Evolutionary conservation across 64 coral and sea anemone species (phyloP), one percentile per base, ranked within the genome.

Genomic region (Acropora yongei): DNA sequence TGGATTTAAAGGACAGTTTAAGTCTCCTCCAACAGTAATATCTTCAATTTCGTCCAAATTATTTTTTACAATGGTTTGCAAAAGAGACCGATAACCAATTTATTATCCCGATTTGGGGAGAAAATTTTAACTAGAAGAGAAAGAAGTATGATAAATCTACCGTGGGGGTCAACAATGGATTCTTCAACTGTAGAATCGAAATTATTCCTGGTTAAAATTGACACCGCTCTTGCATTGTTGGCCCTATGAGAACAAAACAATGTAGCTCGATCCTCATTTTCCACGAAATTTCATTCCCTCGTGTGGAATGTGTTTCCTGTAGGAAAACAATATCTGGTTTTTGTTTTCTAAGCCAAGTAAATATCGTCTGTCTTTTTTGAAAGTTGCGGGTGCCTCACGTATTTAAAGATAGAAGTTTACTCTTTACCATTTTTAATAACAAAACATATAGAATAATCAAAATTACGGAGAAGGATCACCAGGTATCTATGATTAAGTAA

Each of bases 251-350:
- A 30, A 30, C 30, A 30, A 30, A 30, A 30, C 30, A 30, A 30
- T 30, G 30, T 30, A 30, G 30, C 30, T 30, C 30, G 30, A 30
- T 30, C 30, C 30, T 30, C 30, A 30, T 30, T 30, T 30, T 30
- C 30, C 30, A 30, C 30, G 30, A 30, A 30, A 30, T 30, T 30
- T 30, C 30, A 30, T 30, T 30, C 30, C 30, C 30, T 30, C 30
- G 30, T 30, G 30, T 30, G 30, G 30, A 30, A 30, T 30, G 30
- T 30, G 51, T 55, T 55, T 55, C 51, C 51, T 55, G 51, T 5
- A 55, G 74, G 46, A 76, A 76, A 46, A 73, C 40, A 76, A 76
- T 8, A 76, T 76, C 74, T 45, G 74, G 6, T 76, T 76, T 76
- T 76, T 47, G 74, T 43, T 76, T 47, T 76, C 74, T 76, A 2